A percentile compares a stretch with the other conserved stretches of the same genome.
Conservation (phyloP, 1,140 invertebrate species). For the Mya arenaria region DNA sequence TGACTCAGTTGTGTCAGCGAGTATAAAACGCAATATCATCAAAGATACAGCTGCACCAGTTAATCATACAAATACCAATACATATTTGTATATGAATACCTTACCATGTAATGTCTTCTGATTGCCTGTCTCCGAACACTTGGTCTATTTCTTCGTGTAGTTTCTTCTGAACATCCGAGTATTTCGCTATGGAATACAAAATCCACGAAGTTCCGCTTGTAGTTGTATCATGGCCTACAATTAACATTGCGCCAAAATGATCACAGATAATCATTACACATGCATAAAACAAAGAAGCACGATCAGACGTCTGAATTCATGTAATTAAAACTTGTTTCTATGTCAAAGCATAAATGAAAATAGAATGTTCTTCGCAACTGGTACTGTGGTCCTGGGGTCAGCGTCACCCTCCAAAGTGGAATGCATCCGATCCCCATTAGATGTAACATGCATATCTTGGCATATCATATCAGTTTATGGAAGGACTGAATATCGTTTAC, state of each 20-base stretch:
- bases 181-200: slow-evolving; percentile 88
- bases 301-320: background rate
- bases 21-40: too few relatives aligned
- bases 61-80: too few relatives aligned
- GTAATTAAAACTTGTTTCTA: background rate
- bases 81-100: too few relatives aligned
- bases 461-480: too few relatives aligned
- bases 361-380: background rate
- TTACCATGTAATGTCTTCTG: slow-evolving; percentile 59
- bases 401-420: background rate
- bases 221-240: slow-evolving; percentile 70
- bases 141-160: slow-evolving; percentile 90
- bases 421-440: background rate
- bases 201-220: slow-evolving; percentile 87
- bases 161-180: slow-evolving; percentile 89
- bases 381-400: background rate
- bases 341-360: background rate
- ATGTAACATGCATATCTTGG: too few relatives aligned
- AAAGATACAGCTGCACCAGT: too few relatives aligned
- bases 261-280: background rate
- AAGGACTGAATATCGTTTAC: too few relatives aligned
- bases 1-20: too few relatives aligned
- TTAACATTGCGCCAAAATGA: background rate
- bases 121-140: slow-evolving; percentile 84
- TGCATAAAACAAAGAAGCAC: background rate